Evolutionary conservation across 2,113 vertebrate species (phyloP), one percentile per base, ranked within the genome.

Genomic region (Copsychus sechellarum): DNA sequence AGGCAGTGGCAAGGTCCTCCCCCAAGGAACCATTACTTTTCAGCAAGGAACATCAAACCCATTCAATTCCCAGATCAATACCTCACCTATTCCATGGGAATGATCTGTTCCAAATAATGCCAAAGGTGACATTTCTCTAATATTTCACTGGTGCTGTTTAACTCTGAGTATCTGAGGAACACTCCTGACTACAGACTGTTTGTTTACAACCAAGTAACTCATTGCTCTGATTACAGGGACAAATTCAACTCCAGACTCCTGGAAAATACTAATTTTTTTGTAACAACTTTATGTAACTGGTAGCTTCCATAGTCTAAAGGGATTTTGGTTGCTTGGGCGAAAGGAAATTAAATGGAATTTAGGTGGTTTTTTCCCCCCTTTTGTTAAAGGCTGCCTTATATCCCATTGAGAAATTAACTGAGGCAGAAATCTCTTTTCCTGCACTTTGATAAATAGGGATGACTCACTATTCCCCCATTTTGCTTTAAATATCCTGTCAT

Each of bases 401-500:
- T 22, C 58, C 20, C 56, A 86, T 3, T 0, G 14, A 89, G 45
- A 92, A 93, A 89, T 60, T 64, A 87, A 79, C 17, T 7, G 53
- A 85, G 78, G 65, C 53, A 89, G 73, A 92, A 95, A 93, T 76
- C 77, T 76, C 54, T 76, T 79, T 42, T n/a, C 54, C 21, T 89
- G 40, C 43, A 51, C 47, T 89, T 71, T 25, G 79, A 53, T 66
- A 85, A 86, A 86, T 1, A 6, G 13, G 21, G 51, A 77, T 95
- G 94, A 90, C 33, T 95, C 91, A 95, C n/a, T 47, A 79, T 88
- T 94, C 80, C 54, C 57, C 23, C 42, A 58, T 66, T 92, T 92
- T 81, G 42, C 84, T 91, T 92, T 87, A 89, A 95, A 80, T 54
- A 85, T 20, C 89, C 42, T 65, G 40, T 24, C 83, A 79, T 56